These are phyloP conservation scores for Euleptes europaea DNA, from an alignment of 2,113 vertebrate species.

Conservation along the genomic window DNA sequence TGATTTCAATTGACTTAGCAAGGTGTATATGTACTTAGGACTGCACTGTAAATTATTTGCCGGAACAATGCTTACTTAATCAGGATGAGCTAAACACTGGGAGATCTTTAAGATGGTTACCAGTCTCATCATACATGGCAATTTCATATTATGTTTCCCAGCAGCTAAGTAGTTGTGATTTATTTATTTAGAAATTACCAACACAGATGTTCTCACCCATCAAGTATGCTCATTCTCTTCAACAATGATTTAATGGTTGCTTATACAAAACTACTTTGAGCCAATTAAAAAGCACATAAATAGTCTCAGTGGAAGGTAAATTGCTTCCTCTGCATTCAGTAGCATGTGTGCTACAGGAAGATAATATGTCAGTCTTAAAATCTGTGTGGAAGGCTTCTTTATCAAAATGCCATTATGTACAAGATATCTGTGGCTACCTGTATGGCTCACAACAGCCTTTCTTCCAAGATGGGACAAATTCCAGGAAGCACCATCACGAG, in stretches of 20 bases:
- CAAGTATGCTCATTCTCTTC: constrained; percentile 42
- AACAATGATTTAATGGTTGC: constrained; percentile 62
- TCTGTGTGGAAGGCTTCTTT: constrained; percentile 29
- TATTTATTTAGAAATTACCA: constrained; percentile 65
- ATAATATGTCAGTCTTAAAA: constrained; percentile 63
- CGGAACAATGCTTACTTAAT: constrained; percentile 23
- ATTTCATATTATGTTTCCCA: constrained; percentile 42
- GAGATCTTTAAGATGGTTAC: constrained; percentile 24
- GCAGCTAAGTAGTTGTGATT: constrained; percentile 53
- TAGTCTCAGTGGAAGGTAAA: constrained; percentile 64
- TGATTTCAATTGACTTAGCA: too few species aligned
- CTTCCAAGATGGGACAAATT: neutral
- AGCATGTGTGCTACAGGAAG: constrained; percentile 35
- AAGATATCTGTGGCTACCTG: neutral
- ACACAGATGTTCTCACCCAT: constrained; percentile 48
- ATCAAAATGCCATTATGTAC: neutral
- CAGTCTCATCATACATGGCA: constrained; percentile 41
- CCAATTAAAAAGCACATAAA: constrained; percentile 73
- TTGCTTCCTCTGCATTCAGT: constrained; percentile 50
- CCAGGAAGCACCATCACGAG: neutral
- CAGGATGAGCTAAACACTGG: constrained; percentile 20
- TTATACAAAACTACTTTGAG: constrained; percentile 53
- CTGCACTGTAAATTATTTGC: neutral
- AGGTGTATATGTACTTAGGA: too few species aligned
- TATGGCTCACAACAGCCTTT: constrained; percentile 8